Base-by-base conservation (phyloP, 2,888 invertebrate genomes). In the Philhelius pedissequus region DNA sequence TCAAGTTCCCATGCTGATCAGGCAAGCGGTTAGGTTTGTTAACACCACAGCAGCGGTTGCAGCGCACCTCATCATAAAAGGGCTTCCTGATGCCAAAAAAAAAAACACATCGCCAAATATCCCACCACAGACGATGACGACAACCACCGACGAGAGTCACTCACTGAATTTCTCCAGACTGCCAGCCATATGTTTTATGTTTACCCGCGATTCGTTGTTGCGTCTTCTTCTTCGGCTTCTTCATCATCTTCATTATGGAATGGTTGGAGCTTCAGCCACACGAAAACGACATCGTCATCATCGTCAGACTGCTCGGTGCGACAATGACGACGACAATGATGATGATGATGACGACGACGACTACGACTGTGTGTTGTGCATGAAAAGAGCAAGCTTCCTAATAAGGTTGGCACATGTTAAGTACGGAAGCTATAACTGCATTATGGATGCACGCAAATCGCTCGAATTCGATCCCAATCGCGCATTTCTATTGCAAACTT, bases 371-470 rank as follows among this genome's bases (percentile, higher is more conserved):
- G 45, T 62, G 27, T 45, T 20, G 22, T 35, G n/a, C 56, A 40
- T 20, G 25, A 81, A 56, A 32, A 9, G 20, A 88, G 86, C 90
- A 90, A 90, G 89, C 90, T 91, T 90, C 91, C 91, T 90, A 91
- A 91, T 91, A 91, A 91, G 91, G 91, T 89, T 89, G 89, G 89
- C 91, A 91, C 89, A 91, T 91, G 91, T 90, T 90, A 90, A 89
- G 88, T 90, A 88, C 90, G 89, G 90, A 89, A 89, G 90, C 90
- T 88, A 89, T 91, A 90, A 90, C 90, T 89, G 88, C 88, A 88
- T 88, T 89, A 89, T 87, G 87, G 88, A 87, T 88, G 88, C 88
- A 89, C 90, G 89, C 88, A 90, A 90, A 89, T 90, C 88, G 87
- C 86, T 89, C 89, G 88, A 88, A 89, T 89, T 89, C 90, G 88